These are phyloP conservation scores for Pollimyrus isidori DNA, from an alignment of 2,113 vertebrate genomes.

Conservation along the genomic window DNA sequence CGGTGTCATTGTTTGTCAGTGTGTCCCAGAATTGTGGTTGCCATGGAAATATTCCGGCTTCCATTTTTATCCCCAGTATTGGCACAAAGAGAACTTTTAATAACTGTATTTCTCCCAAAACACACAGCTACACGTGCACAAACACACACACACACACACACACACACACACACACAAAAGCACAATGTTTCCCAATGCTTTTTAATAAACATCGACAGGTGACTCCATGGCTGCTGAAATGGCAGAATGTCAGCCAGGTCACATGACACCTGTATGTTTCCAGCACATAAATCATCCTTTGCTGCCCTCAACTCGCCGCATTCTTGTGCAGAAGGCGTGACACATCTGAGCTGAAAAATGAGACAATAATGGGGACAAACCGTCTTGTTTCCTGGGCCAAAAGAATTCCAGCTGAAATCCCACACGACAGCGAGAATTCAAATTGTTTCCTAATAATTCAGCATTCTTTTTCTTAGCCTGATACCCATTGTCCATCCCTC, in stretches of 20 bases:
- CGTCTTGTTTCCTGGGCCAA: neutral
- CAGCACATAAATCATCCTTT: neutral
- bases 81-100: conserved; percentile 1
- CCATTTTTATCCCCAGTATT: conserved; percentile 15
- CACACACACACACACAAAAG: neutral
- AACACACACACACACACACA: neutral
- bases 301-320: neutral
- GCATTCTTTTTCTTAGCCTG: neutral
- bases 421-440: neutral
- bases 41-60: conserved; percentile 26
- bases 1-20: conserved; percentile 9
- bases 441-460: neutral
- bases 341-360: neutral
- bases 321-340: neutral
- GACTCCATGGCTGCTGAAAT: neutral
- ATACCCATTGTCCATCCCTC: neutral
- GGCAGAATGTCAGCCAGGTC: neutral
- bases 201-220: conserved; percentile 13
- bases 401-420: neutral
- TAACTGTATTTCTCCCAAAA: neutral
- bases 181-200: too few species aligned
- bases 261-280: neutral
- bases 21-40: conserved; percentile 17
- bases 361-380: neutral
- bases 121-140: neutral